Conservation (phyloP, 2,113 vertebrate species). For the Myrmecophaga tridactyla region DNA sequence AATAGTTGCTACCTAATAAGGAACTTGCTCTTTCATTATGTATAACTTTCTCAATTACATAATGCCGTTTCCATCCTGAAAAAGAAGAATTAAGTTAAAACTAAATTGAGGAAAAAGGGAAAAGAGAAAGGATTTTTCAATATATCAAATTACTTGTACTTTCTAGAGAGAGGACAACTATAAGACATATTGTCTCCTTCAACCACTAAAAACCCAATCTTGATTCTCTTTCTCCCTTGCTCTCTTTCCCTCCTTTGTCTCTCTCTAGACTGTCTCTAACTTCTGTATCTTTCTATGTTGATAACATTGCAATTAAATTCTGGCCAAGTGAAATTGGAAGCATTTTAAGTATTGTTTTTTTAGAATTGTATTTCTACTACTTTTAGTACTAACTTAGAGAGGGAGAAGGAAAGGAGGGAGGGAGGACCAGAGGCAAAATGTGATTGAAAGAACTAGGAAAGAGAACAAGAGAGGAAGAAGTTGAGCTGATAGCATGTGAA, state of each 20-base stretch:
- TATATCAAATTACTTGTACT: slow-evolving; percentile 23
- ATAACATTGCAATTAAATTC: neutral
- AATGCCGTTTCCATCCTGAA: neutral
- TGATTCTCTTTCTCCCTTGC: neutral
- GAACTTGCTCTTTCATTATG: neutral
- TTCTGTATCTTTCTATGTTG: neutral
- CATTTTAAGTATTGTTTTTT: slow-evolving; percentile 42
- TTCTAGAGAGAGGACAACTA: neutral
- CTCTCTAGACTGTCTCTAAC: neutral
- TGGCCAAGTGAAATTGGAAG: slow-evolving; percentile 48
- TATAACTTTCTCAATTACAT: neutral
- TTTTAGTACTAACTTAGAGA: neutral
- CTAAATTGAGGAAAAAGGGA: slow-evolving; percentile 3
- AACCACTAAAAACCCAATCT: neutral
- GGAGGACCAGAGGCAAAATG: neutral
- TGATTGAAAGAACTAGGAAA: neutral
- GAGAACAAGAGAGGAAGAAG: neutral
- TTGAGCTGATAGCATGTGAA: neutral
- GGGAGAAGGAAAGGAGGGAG: neutral
- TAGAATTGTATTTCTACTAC: slow-evolving; percentile 46
- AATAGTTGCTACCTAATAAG: neutral
- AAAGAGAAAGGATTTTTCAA: neutral
- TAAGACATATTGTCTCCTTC: neutral
- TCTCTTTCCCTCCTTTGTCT: neutral
- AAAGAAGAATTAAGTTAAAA: neutral